phyloP scores from a whole-genome alignment of 2,888 invertebrate genomes.

The Acrobasis consociella region DNA sequence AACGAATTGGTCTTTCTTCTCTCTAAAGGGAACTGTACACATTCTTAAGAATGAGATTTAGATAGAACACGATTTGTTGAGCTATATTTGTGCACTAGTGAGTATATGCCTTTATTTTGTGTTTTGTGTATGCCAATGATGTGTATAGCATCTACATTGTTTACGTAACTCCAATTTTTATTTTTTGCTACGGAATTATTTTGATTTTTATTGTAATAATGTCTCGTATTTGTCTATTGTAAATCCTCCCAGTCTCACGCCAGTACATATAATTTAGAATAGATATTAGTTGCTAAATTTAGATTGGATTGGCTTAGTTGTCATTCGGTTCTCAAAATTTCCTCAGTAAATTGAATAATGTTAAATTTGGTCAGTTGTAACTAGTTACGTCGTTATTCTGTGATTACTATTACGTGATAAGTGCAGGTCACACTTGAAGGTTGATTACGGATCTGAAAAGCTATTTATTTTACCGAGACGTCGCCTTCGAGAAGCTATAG shows the following conservation, averaged over 20 bases:
- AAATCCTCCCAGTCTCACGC: constrained; percentile 36
- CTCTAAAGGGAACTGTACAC: too few species aligned
- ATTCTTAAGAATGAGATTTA: too few species aligned
- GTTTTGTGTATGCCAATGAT: constrained; percentile 52
- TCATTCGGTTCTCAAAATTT: constrained; percentile 21
- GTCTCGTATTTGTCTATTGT: constrained; percentile 38
- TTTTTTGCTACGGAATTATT: constrained; percentile 51
- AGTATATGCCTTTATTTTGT: constrained; percentile 28
- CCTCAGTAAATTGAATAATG: constrained; percentile 11
- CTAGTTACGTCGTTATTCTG: constrained; percentile 19
- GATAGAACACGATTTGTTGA: too few species aligned
- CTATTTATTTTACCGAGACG: too few species aligned
- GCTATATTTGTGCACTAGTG: too few species aligned
- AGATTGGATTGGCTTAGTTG: constrained; percentile 17
- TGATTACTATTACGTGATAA: constrained; percentile 22
- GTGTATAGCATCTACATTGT: constrained; percentile 54
- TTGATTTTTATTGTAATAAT: constrained; percentile 51
- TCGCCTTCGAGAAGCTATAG: too few species aligned
- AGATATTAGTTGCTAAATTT: constrained; percentile 32
- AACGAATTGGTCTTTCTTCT: too few species aligned
- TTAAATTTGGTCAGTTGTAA: constrained; percentile 20
- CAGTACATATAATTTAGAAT: constrained; percentile 38
- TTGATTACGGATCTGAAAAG: neutral
- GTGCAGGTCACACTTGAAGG: constrained; percentile 14
- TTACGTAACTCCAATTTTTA: constrained; percentile 57